phyloP scores from a whole-genome alignment of 1,140 invertebrate species.

The Zaprionus ornatus region DNA sequence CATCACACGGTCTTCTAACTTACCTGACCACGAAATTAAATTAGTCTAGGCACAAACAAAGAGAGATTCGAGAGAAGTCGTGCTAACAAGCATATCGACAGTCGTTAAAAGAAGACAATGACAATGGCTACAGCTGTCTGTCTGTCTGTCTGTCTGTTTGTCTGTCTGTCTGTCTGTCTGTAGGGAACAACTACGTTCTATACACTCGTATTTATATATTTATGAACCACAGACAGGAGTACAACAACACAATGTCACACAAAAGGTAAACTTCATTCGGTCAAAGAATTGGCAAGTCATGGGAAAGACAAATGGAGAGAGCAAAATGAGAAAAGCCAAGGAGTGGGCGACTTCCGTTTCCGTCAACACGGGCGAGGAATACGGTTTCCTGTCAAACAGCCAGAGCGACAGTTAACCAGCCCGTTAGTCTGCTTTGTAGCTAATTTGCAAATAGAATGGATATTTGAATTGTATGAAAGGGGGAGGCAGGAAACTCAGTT shows the following conservation, averaged over 20 bases:
- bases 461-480: neutral
- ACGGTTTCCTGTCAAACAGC: conserved; percentile 31
- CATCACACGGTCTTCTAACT: neutral
- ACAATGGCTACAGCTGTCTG: neutral
- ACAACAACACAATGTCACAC: conserved; percentile 23
- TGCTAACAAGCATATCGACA: conserved; percentile 44
- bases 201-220: conserved; percentile 35
- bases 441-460: conserved; percentile 68
- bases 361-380: conserved; percentile 32
- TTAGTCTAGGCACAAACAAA: conserved; percentile 16
- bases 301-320: neutral
- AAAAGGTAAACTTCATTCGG: conserved; percentile 43
- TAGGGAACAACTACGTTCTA: conserved; percentile 16
- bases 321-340: neutral
- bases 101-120: conserved; percentile 41
- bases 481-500: conserved; percentile 9
- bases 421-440: conserved; percentile 61
- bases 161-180: no score
- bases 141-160: no score
- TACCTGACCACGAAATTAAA: conserved; percentile 34
- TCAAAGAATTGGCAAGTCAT: conserved; percentile 17
- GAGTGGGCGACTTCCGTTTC: conserved; percentile 35
- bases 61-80: neutral
- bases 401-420: conserved; percentile 44
- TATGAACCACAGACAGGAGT: conserved; percentile 26